phyloP scores from a whole-genome alignment of 2,113 vertebrate species.

The Centropus unirufus region DNA sequence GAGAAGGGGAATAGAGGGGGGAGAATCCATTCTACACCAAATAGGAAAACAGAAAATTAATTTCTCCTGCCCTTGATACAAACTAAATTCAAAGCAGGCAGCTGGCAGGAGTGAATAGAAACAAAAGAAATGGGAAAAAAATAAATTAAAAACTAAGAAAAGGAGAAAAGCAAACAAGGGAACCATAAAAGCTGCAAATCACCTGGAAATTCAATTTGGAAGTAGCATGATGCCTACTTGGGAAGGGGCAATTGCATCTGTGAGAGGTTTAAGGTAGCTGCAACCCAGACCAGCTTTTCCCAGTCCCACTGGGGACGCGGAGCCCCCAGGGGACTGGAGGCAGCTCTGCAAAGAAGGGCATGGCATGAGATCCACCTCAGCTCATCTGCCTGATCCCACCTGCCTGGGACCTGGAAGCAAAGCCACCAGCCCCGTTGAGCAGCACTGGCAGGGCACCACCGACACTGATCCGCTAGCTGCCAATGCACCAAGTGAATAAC shows the following conservation, averaged over 20 bases:
- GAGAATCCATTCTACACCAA: not conserved
- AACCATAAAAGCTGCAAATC: slow-evolving; percentile 32
- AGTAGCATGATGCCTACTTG: slow-evolving; percentile 6
- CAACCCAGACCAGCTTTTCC: not conserved
- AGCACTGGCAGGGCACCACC: not conserved
- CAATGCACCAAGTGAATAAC: not conserved
- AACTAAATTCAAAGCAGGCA: slow-evolving; percentile 62
- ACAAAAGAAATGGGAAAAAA: not conserved
- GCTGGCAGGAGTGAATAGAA: slow-evolving; percentile 42
- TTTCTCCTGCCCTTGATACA: slow-evolving; percentile 32
- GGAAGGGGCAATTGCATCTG: not conserved
- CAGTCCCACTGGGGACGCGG: fast-evolving
- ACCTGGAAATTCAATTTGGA: slow-evolving; percentile 50
- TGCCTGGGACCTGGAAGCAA: not conserved
- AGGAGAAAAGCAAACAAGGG: slow-evolving; percentile 4
- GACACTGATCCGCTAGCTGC: not conserved
- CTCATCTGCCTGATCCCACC: not conserved
- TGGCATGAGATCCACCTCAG: not conserved
- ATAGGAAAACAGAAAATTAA: slow-evolving; percentile 31
- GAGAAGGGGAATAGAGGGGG: not conserved
- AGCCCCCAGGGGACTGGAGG: not conserved
- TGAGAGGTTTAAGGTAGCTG: not conserved
- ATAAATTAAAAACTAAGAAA: not conserved
- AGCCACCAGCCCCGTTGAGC: not conserved
- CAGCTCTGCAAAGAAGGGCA: not conserved